Evolutionary conservation across 2,113 vertebrate species (phyloP), one percentile per base, ranked within the genome.

Genomic region (Daphoenositta chrysoptera): DNA sequence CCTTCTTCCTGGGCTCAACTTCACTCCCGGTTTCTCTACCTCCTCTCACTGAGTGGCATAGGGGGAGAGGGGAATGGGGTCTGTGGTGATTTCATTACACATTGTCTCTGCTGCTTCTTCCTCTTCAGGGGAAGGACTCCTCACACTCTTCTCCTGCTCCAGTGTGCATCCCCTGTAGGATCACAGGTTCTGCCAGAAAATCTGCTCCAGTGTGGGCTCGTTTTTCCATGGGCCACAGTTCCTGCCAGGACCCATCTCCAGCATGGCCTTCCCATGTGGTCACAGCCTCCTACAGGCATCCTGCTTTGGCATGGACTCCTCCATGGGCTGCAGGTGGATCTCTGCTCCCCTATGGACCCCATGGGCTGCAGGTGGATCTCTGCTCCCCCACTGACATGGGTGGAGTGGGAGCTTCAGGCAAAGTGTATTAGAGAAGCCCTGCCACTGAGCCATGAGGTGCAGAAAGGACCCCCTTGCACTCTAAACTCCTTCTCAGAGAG

Each of bases 151-250:
- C 8, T 45, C 28, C 40, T 50, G 15, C 42, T 68, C 42, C 28
- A 47, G 5, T 4, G 3, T n/a, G 30, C 11, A 26, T 64, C 28
- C 28, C 14, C 23, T 0, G 0, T 11, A 37, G 7, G 31, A 11
- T 56, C 48, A 27, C 37, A 69, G 30, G 5, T 27, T 23, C 37
- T 81, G 11, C 15, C 45, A 68, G 31, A 4, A 79, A 61, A 81
- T 47, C 48, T 56, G 15, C 20, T 69, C 37, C 28, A 44, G 10
- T 1, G 1, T 31, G 7, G 18, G 15, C 23, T 63, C 7, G 19
- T 51, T 50, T 39, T 35, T 42, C 56, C 27, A 42, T 50, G 16
- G 11, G 5, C 18, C 27, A 33, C 39, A 47, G 39, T 4, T 75
- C 28, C 53, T 45, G 10, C 33, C 37, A 63, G 9, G 28, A 61